Conservation (phyloP, 1,140 invertebrate species). For the Tetragnatha versicolor region DNA sequence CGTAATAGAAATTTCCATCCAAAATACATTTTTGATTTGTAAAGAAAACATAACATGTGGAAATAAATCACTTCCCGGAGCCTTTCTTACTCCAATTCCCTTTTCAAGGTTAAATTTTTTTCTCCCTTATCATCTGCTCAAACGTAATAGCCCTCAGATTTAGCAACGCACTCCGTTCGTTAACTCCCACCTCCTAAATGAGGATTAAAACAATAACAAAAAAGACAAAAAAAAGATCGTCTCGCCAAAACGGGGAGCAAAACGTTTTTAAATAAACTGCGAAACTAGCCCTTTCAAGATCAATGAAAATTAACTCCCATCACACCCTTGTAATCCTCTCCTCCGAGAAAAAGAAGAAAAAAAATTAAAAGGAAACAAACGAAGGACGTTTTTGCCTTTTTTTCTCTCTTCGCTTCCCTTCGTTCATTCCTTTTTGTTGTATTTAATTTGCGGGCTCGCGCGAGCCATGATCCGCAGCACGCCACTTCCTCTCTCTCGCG, state of each 20-base stretch:
- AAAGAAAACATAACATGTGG: too few relatives aligned
- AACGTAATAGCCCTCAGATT: too few relatives aligned
- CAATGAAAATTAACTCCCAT: slow-evolving; percentile 51
- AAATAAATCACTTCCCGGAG: too few relatives aligned
- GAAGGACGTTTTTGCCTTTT: slow-evolving; percentile 33
- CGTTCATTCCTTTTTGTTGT: slow-evolving; percentile 25
- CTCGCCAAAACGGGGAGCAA: not conserved
- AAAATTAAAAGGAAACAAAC: not conserved
- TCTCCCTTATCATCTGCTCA: too few relatives aligned
- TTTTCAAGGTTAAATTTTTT: too few relatives aligned
- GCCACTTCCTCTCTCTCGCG: slow-evolving; percentile 17
- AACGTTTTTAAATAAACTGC: slow-evolving; percentile 44
- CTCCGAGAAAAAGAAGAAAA: slow-evolving; percentile 14
- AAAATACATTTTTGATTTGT: too few relatives aligned
- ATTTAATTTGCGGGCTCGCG: slow-evolving; percentile 52
- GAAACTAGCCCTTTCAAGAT: slow-evolving; percentile 33
- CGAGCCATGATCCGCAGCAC: slow-evolving; percentile 45
- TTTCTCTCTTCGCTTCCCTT: not conserved
- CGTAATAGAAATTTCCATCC: too few relatives aligned
- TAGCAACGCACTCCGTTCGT: too few relatives aligned
- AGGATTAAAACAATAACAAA: too few relatives aligned
- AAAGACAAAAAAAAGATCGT: too few relatives aligned
- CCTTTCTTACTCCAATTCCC: too few relatives aligned
- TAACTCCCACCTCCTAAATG: too few relatives aligned
- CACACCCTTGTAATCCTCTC: slow-evolving; percentile 3